These are phyloP conservation scores for Idaea aversata DNA, from an alignment of 2,888 invertebrate species.

Conservation along the genomic window DNA sequence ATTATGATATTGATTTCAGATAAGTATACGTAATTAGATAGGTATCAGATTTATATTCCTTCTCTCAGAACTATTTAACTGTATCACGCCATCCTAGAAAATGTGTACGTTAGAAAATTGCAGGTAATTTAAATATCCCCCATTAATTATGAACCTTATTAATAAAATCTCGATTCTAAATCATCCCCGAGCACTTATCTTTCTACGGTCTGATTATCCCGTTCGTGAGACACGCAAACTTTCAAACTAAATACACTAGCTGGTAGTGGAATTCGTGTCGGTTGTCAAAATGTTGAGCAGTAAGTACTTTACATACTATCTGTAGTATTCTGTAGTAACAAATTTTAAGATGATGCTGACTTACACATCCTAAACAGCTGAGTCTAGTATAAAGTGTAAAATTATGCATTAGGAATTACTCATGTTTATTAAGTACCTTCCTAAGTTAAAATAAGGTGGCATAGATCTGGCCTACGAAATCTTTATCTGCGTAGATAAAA, in stretches of 20 bases:
- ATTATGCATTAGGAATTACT: too few species aligned
- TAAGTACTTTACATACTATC: too few species aligned
- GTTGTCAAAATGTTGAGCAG: neutral
- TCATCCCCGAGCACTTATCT: conserved; percentile 6
- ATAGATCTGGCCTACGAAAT: too few species aligned
- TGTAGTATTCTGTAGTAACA: neutral
- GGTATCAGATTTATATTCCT: too few species aligned
- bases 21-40: too few species aligned
- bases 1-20: too few species aligned
- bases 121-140: conserved; percentile 7
- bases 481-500: too few species aligned
- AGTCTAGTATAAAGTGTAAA: too few species aligned
- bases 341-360: neutral
- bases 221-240: conserved; percentile 27
- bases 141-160: conserved; percentile 21
- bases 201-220: conserved; percentile 21
- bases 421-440: too few species aligned
- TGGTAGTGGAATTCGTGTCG: neutral
- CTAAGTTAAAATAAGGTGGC: too few species aligned
- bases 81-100: neutral
- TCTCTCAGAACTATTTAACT: neutral
- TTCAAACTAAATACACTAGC: conserved; percentile 11
- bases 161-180: conserved; percentile 3
- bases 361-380: too few species aligned
- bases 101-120: neutral